These are phyloP conservation scores for Adelges cooleyi DNA, from an alignment of 1,140 invertebrate species.

Conservation along the genomic window DNA sequence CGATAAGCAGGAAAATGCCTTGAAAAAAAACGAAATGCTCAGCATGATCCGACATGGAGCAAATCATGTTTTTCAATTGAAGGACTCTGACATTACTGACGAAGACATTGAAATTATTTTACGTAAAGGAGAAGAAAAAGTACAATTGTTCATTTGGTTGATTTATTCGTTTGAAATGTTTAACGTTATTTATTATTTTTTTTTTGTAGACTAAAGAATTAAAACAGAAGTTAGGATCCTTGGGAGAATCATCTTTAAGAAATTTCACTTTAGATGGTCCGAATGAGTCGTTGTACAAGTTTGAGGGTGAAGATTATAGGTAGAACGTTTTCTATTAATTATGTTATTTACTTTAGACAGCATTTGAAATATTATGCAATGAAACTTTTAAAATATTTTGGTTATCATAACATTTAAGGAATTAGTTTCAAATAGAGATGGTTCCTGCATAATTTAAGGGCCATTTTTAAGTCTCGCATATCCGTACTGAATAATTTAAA, in stretches of 20 bases:
- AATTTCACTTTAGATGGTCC: constrained; percentile 92
- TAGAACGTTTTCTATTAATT: constrained; percentile 3
- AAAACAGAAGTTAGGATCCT: constrained; percentile 75
- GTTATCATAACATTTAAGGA: too few relatives aligned
- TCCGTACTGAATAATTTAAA: too few relatives aligned
- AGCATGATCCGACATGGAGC: constrained; percentile 98
- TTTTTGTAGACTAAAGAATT: constrained; percentile 82
- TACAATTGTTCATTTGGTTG: constrained; percentile 34
- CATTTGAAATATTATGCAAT: too few relatives aligned
- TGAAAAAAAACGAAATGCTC: constrained; percentile 98
- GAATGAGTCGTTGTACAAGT: constrained; percentile 83
- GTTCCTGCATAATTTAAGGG: too few relatives aligned
- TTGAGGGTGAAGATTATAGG: constrained; percentile 75
- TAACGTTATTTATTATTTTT: constrained; percentile 33
- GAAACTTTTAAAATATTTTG: too few relatives aligned
- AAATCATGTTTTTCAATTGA: constrained; percentile 96
- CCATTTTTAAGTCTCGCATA: too few relatives aligned
- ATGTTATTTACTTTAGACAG: too few relatives aligned
- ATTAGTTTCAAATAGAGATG: too few relatives aligned
- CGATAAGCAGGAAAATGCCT: constrained; percentile 67
- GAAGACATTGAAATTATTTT: constrained; percentile 96
- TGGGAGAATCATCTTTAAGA: constrained; percentile 84
- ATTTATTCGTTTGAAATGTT: not conserved
- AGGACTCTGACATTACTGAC: constrained; percentile 95
- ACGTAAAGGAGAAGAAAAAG: constrained; percentile 79